Percentiles rank a stretch among this genome's conserved stretches.
These are phyloP conservation scores for Suncus etruscus DNA, from an alignment of 2,113 vertebrate species.

Conservation along the genomic window DNA sequence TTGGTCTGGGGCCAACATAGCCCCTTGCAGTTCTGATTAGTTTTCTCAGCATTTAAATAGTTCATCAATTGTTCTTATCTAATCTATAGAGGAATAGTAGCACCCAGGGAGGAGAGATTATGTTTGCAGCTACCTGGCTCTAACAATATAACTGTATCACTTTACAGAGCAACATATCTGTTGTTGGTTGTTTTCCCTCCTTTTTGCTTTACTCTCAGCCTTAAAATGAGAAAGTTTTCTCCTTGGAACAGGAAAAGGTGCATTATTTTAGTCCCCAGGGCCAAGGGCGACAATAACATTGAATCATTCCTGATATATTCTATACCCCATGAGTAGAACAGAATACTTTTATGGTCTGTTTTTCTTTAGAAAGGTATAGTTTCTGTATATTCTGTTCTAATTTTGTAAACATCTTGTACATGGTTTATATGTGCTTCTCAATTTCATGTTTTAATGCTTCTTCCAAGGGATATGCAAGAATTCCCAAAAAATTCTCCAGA, in stretches of 20 bases:
- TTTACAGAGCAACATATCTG: neutral
- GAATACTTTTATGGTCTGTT: neutral
- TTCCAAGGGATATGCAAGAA: neutral
- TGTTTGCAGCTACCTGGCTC: conserved; percentile 47
- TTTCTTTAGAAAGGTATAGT: neutral
- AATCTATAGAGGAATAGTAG: conserved; percentile 74
- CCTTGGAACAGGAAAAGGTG: conserved; percentile 56
- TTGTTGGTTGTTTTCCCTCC: neutral
- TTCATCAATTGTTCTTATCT: conserved; percentile 76
- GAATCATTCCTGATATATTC: conserved; percentile 1
- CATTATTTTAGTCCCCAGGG: conserved; percentile 37
- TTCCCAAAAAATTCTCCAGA: neutral
- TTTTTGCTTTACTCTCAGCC: neutral
- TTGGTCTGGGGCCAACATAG: conserved; percentile 16
- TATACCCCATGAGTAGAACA: neutral
- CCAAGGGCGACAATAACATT: conserved; percentile 2
- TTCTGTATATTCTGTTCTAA: neutral
- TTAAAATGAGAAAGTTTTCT: neutral
- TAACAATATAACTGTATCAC: conserved; percentile 56
- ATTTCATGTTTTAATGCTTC: conserved; percentile 6
- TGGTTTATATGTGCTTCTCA: neutral
- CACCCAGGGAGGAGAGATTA: conserved; percentile 64
- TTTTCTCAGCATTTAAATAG: conserved; percentile 77
- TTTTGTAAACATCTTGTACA: neutral
- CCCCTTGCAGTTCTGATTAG: conserved; percentile 55